Evolutionary conservation across 2,888 invertebrate genomes (phyloP).

Genomic region (Cephalotes varians): DNA sequence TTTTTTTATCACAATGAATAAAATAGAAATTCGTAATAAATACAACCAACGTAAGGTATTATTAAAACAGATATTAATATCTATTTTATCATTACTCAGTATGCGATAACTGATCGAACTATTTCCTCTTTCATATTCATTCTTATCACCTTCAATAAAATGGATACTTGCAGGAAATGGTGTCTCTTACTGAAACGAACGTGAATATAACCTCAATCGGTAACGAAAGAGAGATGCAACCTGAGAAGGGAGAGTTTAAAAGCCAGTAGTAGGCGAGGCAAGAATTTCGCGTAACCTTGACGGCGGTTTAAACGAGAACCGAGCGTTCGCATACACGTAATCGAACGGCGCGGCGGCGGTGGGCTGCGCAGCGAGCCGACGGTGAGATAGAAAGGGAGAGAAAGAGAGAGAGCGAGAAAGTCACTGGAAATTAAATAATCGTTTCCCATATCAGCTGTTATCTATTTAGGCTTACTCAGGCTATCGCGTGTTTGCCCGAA

Average conservation of each 20-base stretch:
- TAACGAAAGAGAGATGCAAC: slow-evolving; percentile 7
- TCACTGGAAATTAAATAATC: slow-evolving; percentile 77
- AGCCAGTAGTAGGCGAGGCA: slow-evolving; percentile 35
- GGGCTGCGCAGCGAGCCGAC: neutral
- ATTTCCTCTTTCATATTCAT: neutral
- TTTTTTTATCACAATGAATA: neutral
- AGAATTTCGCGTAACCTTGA: slow-evolving; percentile 55
- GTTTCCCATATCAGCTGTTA: slow-evolving; percentile 77
- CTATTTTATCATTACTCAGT: neutral
- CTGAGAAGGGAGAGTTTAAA: slow-evolving; percentile 30
- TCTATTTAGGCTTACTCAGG: slow-evolving; percentile 79
- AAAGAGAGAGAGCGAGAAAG: slow-evolving; percentile 31
- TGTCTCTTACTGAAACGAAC: neutral
- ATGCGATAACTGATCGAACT: neutral
- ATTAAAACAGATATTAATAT: neutral
- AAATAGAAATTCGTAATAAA: neutral
- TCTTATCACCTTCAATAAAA: neutral
- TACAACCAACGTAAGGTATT: neutral
- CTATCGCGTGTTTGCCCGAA: slow-evolving; percentile 79
- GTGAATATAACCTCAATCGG: neutral
- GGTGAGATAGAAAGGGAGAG: neutral
- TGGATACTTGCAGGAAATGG: neutral
- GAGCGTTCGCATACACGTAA: slow-evolving; percentile 30
- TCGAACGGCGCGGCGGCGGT: slow-evolving; percentile 10
- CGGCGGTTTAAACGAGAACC: slow-evolving; percentile 49